A percentile compares a stretch with the other conserved stretches of the same genome.
Evolutionary conservation across 1,140 invertebrate genomes (phyloP).

Genomic region (Gonioctena quinquepunctata): DNA sequence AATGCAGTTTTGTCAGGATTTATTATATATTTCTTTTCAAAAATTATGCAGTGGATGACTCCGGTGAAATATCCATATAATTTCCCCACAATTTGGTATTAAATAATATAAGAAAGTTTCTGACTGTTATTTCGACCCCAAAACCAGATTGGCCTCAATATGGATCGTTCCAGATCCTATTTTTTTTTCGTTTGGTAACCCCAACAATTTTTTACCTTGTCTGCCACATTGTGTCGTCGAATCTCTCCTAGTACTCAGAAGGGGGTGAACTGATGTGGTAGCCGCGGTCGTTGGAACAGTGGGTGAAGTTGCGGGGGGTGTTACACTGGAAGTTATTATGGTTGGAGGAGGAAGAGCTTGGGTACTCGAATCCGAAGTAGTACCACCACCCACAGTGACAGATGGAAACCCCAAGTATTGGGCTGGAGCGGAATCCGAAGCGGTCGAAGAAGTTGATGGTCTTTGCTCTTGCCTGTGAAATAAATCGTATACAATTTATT

Average conservation of each 20-base stretch:
- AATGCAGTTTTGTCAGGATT: too few relatives aligned
- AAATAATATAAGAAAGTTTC: too few relatives aligned
- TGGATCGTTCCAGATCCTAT: too few relatives aligned
- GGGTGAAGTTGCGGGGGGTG: conserved; percentile 73
- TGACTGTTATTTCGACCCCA: too few relatives aligned
- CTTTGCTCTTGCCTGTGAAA: conserved; percentile 66
- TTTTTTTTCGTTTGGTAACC: too few relatives aligned
- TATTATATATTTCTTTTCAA: too few relatives aligned
- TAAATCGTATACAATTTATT: too few relatives aligned
- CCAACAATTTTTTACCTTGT: too few relatives aligned
- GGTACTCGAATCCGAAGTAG: conserved; percentile 59
- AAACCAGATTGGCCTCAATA: too few relatives aligned
- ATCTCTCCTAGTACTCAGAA: conserved; percentile 70
- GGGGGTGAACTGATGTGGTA: conserved; percentile 64
- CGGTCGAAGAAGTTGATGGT: conserved; percentile 78
- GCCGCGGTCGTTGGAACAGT: conserved; percentile 59
- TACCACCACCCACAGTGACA: conserved; percentile 36
- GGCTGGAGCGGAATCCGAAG: conserved; percentile 66
- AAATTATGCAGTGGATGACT: too few relatives aligned
- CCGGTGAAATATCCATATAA: too few relatives aligned
- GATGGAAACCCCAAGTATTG: conserved; percentile 15
- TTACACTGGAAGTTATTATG: conserved; percentile 79
- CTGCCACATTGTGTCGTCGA: conserved; percentile 81
- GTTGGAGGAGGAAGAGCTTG: conserved; percentile 74
- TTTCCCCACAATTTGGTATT: too few relatives aligned